Percentiles rank a stretch among this genome's conserved stretches.
Evolutionary conservation across 2,113 vertebrate species (phyloP).

Genomic region (Platichthys flesus): DNA sequence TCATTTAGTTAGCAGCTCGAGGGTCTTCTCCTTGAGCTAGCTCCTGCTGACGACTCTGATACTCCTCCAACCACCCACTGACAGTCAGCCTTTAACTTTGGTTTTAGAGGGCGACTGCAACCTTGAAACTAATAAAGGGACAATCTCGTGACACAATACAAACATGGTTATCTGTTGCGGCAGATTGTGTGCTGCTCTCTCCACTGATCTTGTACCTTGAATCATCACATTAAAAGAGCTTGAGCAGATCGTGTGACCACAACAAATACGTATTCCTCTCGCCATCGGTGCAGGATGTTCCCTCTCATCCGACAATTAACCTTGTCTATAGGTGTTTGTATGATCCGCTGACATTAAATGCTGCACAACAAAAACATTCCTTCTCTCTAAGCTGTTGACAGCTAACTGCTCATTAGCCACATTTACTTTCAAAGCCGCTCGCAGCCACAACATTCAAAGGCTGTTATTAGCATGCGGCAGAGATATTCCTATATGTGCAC

Average conservation of each 20-base stretch:
- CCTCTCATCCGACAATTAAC: slow-evolving; percentile 49
- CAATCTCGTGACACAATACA: not conserved
- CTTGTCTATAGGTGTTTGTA: slow-evolving; percentile 37
- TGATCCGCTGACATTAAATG: not conserved
- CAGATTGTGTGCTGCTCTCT: not conserved
- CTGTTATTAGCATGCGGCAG: slow-evolving; percentile 28
- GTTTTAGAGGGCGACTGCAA: not conserved
- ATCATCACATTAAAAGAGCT: not conserved
- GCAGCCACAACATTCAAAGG: slow-evolving; percentile 41
- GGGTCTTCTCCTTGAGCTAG: no score
- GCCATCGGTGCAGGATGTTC: slow-evolving; percentile 14
- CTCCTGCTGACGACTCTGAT: no score
- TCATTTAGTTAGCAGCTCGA: no score
- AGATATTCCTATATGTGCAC: not conserved
- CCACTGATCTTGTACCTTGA: not conserved
- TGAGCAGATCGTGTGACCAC: slow-evolving; percentile 4
- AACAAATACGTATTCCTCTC: slow-evolving; percentile 23
- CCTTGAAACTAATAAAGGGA: not conserved
- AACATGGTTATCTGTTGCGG: not conserved
- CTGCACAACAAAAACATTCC: slow-evolving; percentile 36
- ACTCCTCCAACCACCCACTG: no score
- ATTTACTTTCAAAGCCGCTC: slow-evolving; percentile 54
- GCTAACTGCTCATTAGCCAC: slow-evolving; percentile 49
- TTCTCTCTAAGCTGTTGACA: slow-evolving; percentile 37
- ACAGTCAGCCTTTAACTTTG: not conserved